phyloP scores from a whole-genome alignment of 2,797 vertebrate species.

The Eospalax fontanierii region DNA sequence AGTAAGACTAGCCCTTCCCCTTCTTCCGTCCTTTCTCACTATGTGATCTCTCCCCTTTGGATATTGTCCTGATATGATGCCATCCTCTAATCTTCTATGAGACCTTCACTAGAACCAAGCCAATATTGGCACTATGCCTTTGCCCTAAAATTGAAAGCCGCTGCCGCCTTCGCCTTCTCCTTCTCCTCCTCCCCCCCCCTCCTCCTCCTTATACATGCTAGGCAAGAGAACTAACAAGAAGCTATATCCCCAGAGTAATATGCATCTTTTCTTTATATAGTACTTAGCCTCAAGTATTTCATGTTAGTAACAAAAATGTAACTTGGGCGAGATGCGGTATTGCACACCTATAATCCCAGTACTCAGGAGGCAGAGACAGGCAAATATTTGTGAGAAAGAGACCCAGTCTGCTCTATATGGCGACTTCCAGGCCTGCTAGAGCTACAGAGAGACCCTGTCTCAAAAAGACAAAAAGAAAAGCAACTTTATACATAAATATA shows the following conservation, averaged over 20 bases:
- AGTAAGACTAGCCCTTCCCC: not conserved
- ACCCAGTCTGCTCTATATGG: too few relatives aligned
- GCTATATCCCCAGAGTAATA: not conserved
- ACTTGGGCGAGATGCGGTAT: too few relatives aligned
- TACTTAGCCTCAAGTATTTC: not conserved
- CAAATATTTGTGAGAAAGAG: too few relatives aligned
- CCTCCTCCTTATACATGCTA: not conserved
- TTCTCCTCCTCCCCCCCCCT: too few relatives aligned
- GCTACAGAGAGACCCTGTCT: too few relatives aligned
- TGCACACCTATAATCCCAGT: too few relatives aligned
- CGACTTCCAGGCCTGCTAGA: too few relatives aligned
- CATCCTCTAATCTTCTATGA: not conserved
- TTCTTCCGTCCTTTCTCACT: not conserved
- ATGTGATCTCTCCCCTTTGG: not conserved
- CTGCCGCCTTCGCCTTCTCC: too few relatives aligned
- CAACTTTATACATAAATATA: not conserved
- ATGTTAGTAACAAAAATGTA: not conserved
- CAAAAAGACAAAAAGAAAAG: not conserved
- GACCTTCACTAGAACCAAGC: not conserved
- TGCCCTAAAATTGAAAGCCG: not conserved
- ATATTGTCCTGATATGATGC: not conserved
- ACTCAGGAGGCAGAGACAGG: too few relatives aligned
- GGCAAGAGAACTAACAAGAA: not conserved
- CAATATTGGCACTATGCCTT: not conserved
- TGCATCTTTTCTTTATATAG: not conserved